phyloP scores from a whole-genome alignment of 2,888 invertebrate species.

The Dolomedes plantarius region DNA sequence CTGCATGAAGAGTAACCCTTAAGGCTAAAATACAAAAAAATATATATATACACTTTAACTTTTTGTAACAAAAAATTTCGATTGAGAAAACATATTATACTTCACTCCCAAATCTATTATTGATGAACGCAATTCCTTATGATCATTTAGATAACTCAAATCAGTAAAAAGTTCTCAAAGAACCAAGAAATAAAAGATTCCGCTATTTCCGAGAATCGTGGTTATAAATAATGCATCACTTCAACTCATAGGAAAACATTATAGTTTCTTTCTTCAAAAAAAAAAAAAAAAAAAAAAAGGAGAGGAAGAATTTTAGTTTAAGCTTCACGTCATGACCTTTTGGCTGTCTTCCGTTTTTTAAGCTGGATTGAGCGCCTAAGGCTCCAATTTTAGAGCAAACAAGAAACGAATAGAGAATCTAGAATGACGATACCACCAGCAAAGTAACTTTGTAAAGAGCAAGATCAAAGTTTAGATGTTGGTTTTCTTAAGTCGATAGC shows the following conservation, averaged over 20 bases:
- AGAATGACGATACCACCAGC: neutral
- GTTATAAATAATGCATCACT: constrained; percentile 14
- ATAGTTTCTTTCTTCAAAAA: neutral
- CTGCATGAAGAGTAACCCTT: no score
- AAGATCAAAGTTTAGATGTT: neutral
- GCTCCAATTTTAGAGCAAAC: constrained; percentile 14
- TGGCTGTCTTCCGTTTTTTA: constrained; percentile 5
- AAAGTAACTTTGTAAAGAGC: neutral
- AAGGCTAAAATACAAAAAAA: no score
- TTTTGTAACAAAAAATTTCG: neutral
- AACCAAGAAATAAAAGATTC: neutral
- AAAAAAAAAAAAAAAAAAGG: no score
- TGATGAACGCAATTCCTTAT: constrained; percentile 7
- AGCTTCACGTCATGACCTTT: constrained; percentile 16
- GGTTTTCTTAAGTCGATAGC: neutral
- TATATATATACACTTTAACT: no score
- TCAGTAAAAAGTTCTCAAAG: constrained; percentile 2
- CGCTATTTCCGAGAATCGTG: neutral
- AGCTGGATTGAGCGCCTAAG: constrained; percentile 9
- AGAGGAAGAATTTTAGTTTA: neutral
- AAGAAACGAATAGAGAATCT: constrained; percentile 1
- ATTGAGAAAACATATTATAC: neutral
- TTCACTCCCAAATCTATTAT: neutral
- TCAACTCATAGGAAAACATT: constrained; percentile 11
- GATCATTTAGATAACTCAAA: constrained; percentile 13